Evolutionary conservation across 37 sponge, comb jelly and placozoan species (phyloP).

Genomic region (Chondrosia reniformis): DNA sequence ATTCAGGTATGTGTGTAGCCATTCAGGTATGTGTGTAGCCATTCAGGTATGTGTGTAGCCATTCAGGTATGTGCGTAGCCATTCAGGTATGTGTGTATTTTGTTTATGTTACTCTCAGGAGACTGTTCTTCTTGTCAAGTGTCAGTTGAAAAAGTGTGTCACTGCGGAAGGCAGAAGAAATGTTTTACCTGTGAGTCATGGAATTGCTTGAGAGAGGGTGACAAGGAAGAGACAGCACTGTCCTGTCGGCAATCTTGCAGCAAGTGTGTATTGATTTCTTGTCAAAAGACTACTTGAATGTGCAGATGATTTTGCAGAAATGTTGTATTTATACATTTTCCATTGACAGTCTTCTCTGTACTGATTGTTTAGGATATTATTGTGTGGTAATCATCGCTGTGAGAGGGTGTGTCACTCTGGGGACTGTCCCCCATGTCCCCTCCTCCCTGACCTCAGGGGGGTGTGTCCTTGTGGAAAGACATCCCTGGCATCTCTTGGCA

Average conservation of each 20-base stretch:
- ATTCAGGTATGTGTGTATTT: background rate
- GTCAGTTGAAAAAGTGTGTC: constrained; percentile 26
- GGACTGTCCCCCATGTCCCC: constrained; percentile 66
- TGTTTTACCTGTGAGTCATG: constrained; percentile 32
- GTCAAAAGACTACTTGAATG: background rate
- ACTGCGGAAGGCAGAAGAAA: constrained; percentile 40
- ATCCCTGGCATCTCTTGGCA: constrained; percentile 33
- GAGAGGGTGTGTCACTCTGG: constrained; percentile 71
- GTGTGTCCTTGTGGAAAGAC: constrained; percentile 87
- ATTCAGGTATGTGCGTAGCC: background rate
- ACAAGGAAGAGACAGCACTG: background rate
- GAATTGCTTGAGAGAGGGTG: constrained; percentile 18
- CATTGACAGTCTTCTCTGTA: background rate
- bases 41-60: background rate
- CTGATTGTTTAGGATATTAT: constrained; percentile 34
- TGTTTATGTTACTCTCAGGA: background rate
- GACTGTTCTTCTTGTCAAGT: constrained; percentile 38
- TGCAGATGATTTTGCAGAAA: background rate
- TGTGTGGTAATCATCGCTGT: constrained; percentile 91
- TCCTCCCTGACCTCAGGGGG: constrained; percentile 53
- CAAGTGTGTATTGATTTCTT: background rate
- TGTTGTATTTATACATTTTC: too few species aligned
- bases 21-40: background rate
- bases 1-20: background rate
- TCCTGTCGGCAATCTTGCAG: constrained; percentile 18